Base-by-base conservation (phyloP, 2,888 invertebrate species). In the Cordilura impudica region DNA sequence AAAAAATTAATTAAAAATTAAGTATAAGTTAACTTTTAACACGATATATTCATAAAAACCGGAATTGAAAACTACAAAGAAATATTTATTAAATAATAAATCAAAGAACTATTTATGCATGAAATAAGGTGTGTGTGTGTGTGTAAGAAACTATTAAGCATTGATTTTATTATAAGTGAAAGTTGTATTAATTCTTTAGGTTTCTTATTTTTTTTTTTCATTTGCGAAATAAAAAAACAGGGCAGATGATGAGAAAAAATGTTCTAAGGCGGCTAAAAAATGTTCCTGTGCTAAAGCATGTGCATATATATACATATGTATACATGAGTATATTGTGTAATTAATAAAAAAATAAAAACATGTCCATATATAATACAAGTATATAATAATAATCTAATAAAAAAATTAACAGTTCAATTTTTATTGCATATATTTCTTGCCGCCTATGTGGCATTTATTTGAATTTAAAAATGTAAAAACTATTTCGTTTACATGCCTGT, bases 101-200 rank as follows among this genome's bases (percentile, higher is more conserved):
- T 39, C 35, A n/a, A n/a, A n/a, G n/a, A n/a, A n/a, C n/a, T n/a
- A n/a, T n/a, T n/a, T n/a, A n/a, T 39, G n/a, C 5, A 39, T n/a
- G n/a, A 39, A 39, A 39, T 26, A 6, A 39, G 35, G 35, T 39
- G 35, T n/a, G 35, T 39, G 67, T 58, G 51, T 53, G 56, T 58
- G 35, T 35, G 1, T 16, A 12, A n/a, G 49, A 31, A 8, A 26
- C 12, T 4, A 66, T 23, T 29, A 21, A 5, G 21, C 56, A 66
- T 45, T 74, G 67, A 74, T 58, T 53, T 31, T 70, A 78, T 78
- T 74, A 71, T 56, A 75, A 78, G 78, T 71, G 78, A 79, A 79
- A 79, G 78, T 75, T 63, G 61, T 78, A 49, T 31, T 39, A 43
- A 60, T 79, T 75, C 74, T 79, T 79, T 66, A 49, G 71, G 74